Evolutionary conservation across 2,113 vertebrate genomes (phyloP).

Genomic region (Peromyscus maniculatus): DNA sequence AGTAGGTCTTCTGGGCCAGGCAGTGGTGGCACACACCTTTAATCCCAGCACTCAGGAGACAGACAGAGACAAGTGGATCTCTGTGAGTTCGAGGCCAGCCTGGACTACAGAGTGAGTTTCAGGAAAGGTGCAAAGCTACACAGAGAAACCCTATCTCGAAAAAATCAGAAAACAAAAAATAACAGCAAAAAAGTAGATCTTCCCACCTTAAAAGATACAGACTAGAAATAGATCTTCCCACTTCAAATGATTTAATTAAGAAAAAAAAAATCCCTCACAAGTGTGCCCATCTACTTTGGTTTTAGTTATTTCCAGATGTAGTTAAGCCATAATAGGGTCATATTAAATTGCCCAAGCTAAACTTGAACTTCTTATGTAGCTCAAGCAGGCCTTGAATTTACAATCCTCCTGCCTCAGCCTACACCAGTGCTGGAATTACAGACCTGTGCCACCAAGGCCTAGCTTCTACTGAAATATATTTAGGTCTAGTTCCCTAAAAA

Average conservation of each 20-base stretch:
- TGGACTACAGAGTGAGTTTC: too few species aligned
- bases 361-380: not conserved
- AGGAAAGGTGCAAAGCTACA: too few species aligned
- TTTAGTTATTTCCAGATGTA: not conserved
- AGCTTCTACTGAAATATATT: not conserved
- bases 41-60: too few species aligned
- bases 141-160: too few species aligned
- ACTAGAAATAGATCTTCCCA: not conserved
- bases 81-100: too few species aligned
- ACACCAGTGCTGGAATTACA: not conserved
- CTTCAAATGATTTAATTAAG: not conserved
- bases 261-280: too few species aligned
- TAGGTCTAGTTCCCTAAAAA: not conserved
- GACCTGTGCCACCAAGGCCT: not conserved
- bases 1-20: not conserved
- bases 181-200: not conserved
- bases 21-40: too few species aligned
- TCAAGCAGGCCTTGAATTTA: not conserved
- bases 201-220: not conserved
- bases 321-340: not conserved
- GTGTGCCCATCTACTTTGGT: not conserved
- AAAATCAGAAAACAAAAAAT: too few species aligned
- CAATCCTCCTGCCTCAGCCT: not conserved
- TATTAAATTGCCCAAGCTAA: not conserved
- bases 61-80: too few species aligned